These are phyloP conservation scores for Sinella curviseta DNA, from an alignment of 1,140 invertebrate genomes.

Conservation along the genomic window DNA sequence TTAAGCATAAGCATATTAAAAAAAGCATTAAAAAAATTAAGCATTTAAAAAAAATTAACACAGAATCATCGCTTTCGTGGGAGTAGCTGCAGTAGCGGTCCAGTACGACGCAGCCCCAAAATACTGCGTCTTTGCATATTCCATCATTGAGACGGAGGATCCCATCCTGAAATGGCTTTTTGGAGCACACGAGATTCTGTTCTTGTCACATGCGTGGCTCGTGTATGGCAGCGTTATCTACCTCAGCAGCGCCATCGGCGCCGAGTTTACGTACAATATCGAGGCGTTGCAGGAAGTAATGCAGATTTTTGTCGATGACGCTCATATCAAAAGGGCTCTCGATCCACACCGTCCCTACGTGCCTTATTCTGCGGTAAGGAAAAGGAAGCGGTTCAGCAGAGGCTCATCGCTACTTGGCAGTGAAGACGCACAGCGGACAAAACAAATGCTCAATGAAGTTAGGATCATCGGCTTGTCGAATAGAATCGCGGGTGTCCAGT, in stretches of 20 bases:
- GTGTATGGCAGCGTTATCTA: constrained; percentile 36
- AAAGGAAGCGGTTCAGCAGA: too few relatives aligned
- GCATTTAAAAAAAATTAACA: background rate
- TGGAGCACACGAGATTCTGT: constrained; percentile 32
- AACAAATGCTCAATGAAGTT: background rate
- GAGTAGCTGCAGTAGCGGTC: background rate
- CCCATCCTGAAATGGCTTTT: background rate
- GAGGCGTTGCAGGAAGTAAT: background rate
- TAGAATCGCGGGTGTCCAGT: background rate
- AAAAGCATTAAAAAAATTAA: too few relatives aligned
- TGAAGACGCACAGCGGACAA: background rate
- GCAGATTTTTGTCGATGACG: background rate
- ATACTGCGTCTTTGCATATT: constrained; percentile 31
- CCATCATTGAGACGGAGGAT: background rate
- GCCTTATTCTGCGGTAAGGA: background rate
- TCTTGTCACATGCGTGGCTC: constrained; percentile 33
- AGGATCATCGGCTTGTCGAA: background rate
- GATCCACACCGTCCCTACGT: background rate
- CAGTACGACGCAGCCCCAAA: constrained; percentile 32
- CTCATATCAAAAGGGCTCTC: background rate
- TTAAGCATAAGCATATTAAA: too few relatives aligned
- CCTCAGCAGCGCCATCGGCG: constrained; percentile 13
- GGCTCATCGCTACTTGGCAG: background rate
- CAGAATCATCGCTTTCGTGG: constrained; percentile 26
- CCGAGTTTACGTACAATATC: constrained; percentile 19